Base-by-base conservation (phyloP, 2,888 invertebrate genomes). In the Polymixis flavicincta region DNA sequence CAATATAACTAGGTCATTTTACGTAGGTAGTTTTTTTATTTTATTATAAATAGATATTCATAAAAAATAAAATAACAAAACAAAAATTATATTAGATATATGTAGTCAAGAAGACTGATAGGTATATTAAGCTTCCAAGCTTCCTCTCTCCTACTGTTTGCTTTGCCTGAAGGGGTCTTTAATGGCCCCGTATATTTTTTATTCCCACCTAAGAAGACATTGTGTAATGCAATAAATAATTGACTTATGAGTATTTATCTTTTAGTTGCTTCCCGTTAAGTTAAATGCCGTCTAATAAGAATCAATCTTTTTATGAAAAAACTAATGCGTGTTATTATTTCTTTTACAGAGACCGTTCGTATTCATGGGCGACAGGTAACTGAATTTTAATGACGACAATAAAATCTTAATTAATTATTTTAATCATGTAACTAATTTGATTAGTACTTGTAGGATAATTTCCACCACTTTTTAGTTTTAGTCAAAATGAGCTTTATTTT, bases 321-420 rank as follows among this genome's bases (percentile, higher is more conserved):
- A 32, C 6, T 72, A 42, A 67, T 57, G 19, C 6, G 25, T 32
- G 2, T 48, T 14, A 13, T 19, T 32, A 0, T 83, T 85, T 87
- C 74, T 74, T 78, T 95, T 95, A 89, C 95, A 95, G 95, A 93
- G 91, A 79, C 95, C 95, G 0, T 85, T 90, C 50, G 95, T 95
- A 8, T 95, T 92, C 71, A 82, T 95, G 84, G 92, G 92, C 0
- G 1, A n/a, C 1, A 8, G 45, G 19, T 63, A 37, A 55, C 32
- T 45, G 42, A 4, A 4, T 57, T 65, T 67, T 60, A 2, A 71
- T 32, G 25, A 11, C 32, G 19, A 32, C 2, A 8, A 42, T 78
- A 17, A 32, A 78, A n/a, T 32, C 22, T 6, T 60, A 37, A 52
- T 45, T 45, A 52, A 19, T n/a, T 13, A 54, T 78, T 60, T 28